Evolutionary conservation across 2,113 vertebrate genomes (phyloP), one percentile per base, ranked within the genome.

Genomic region (Mesoclemmys tuberculata): DNA sequence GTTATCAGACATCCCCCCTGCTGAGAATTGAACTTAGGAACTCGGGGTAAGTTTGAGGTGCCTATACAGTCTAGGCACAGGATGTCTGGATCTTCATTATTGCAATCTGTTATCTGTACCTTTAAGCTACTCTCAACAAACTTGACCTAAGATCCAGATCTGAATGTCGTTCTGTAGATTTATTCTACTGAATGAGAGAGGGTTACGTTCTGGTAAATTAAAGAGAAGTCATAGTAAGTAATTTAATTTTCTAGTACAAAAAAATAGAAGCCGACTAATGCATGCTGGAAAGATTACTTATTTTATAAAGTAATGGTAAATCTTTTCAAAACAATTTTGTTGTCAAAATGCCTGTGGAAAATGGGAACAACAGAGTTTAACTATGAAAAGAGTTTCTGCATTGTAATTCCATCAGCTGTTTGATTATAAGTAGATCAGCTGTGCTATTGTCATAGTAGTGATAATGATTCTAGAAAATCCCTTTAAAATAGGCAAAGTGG

Each of bases 1-100:
- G 38, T 38, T 44, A 27, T 75, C 41, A 90, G 95, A 87, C 82
- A 93, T 85, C 49, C 26, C 48, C 55, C 38, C 0, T 0, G 18
- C 51, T 79, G 27, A 79, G 86, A 96, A 94, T 68, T 93, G 80
- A 85, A 92, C 92, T 92, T 93, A 93, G 88, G 89, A 93, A 84
- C 77, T 94, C 88, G 71, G 71, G 71, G 87, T 84, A 89, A 93
- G 55, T 96, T 94, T 93, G 94, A 95, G 8, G 18, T 68, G 64
- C 31, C 35, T 68, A 8, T n/a, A 21, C 16, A 5, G 64, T 68
- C 35, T 68, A 68, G 64, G 64, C 8, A n/a, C 35, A 49, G 84
- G 51, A 87, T 68, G 44, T 93, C 80, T 90, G 84, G 29, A 35
- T 90, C 94, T 77, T 94, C 61, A 49, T 93, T 96, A 89, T 93